These are phyloP conservation scores for Intellagama lesueurii DNA, from an alignment of 2,797 vertebrate species.

Conservation along the genomic window DNA sequence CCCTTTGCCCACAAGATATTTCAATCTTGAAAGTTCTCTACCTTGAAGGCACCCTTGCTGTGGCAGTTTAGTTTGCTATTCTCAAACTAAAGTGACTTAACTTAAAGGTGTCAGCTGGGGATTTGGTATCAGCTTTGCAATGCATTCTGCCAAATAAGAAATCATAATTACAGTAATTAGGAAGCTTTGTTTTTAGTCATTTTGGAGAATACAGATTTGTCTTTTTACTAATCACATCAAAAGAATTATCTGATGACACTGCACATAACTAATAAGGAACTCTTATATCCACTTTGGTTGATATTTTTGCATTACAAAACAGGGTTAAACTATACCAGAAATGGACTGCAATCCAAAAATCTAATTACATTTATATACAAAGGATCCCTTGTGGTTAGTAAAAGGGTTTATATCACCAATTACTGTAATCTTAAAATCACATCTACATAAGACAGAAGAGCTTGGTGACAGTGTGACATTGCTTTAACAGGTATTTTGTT, in stretches of 20 bases:
- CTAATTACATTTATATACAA: background rate
- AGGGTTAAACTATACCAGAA: conserved; percentile 27
- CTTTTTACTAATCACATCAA: conserved; percentile 31
- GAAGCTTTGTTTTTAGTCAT: conserved; percentile 35
- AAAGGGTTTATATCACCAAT: background rate
- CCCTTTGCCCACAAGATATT: background rate
- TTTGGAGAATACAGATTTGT: conserved; percentile 8
- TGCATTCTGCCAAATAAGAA: conserved; percentile 33
- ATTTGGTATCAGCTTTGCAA: conserved; percentile 26
- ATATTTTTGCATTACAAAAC: conserved; percentile 32
- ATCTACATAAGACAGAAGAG: background rate
- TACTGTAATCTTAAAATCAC: conserved; percentile 27
- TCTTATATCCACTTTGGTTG: conserved; percentile 41
- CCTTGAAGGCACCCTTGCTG: background rate
- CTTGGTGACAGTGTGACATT: conserved; percentile 20
- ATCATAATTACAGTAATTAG: conserved; percentile 38
- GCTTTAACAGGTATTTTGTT: background rate
- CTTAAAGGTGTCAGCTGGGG: conserved; percentile 42
- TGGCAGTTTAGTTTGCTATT: background rate
- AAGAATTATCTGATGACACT: conserved; percentile 44
- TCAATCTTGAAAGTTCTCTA: background rate
- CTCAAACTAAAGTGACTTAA: conserved; percentile 26
- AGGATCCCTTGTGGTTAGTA: background rate
- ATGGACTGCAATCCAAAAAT: conserved; percentile 31
- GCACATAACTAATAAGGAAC: conserved; percentile 16